Conservation (phyloP, 1,140 invertebrate species). For the Drosophila sturtevanti region DNA sequence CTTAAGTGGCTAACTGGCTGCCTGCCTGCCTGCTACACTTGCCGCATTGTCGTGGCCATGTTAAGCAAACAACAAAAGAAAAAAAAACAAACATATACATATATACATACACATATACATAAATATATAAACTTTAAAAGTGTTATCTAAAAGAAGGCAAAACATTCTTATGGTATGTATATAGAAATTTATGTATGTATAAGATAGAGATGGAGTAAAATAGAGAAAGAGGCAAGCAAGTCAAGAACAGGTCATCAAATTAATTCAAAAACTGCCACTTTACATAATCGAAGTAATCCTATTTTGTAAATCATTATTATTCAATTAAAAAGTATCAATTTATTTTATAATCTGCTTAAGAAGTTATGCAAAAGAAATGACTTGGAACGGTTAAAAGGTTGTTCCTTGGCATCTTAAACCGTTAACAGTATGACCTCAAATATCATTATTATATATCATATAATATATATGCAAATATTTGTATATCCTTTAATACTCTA, state of each 20-base stretch:
- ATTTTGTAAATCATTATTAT: too few species aligned
- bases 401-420: too few species aligned
- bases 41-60: slow-evolving; percentile 41
- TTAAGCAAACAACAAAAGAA: slow-evolving; percentile 53
- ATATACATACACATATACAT: neutral
- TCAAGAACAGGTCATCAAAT: neutral
- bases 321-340: too few species aligned
- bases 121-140: slow-evolving; percentile 21
- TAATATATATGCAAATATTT: too few species aligned
- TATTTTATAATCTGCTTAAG: too few species aligned
- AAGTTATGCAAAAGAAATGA: too few species aligned
- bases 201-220: neutral
- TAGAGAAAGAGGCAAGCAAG: neutral
- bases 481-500: too few species aligned
- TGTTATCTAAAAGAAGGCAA: slow-evolving; percentile 49
- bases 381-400: too few species aligned
- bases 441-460: too few species aligned
- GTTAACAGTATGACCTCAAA: too few species aligned
- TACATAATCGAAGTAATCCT: neutral
- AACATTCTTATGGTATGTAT: slow-evolving; percentile 10
- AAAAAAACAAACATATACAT: slow-evolving; percentile 7
- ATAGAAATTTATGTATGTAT: neutral
- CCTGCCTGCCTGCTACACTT: slow-evolving; percentile 62
- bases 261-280: neutral
- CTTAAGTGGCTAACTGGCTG: slow-evolving; percentile 45